Percentiles rank a stretch among this genome's conserved stretches.
Conservation (phyloP, 2,888 invertebrate species). For the Pachymerium ferrugineum region DNA sequence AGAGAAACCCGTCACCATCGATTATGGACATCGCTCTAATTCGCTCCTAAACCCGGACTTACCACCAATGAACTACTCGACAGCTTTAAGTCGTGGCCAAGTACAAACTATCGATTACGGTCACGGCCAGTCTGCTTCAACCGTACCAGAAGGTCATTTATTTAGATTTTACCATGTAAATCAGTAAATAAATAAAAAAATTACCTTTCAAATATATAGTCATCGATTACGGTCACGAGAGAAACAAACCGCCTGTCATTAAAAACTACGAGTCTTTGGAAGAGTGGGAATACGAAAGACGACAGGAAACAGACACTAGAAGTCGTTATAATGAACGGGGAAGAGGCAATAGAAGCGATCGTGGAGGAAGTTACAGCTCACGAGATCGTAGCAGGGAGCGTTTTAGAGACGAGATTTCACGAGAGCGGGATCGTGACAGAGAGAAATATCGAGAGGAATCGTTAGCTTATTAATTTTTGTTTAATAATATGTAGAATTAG, state of each 20-base stretch:
- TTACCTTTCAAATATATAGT: neutral
- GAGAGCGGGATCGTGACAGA: neutral
- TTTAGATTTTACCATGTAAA: no score
- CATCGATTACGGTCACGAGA: slow-evolving; percentile 14
- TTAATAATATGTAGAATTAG: neutral
- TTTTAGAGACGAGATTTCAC: neutral
- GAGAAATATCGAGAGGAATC: neutral
- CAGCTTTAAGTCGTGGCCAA: neutral
- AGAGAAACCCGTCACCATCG: neutral
- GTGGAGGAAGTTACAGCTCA: neutral
- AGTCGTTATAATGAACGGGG: neutral
- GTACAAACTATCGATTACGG: slow-evolving; percentile 22
- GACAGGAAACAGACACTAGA: no score
- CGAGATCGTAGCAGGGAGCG: neutral
- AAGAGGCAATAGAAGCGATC: neutral
- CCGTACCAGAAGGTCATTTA: slow-evolving; percentile 10
- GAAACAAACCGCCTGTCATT: neutral
- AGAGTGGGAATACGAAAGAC: neutral
- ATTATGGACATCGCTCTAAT: neutral
- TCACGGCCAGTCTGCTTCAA: neutral
- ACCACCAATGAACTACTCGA: neutral
- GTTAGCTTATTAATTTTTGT: neutral
- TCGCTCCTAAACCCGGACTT: neutral
- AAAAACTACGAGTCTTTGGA: neutral
- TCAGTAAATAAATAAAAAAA: neutral